A percentile compares a stretch with the other conserved stretches of the same genome.
Conservation (phyloP, 2,797 vertebrate species). For the Hypotaenidia okinawae region DNA sequence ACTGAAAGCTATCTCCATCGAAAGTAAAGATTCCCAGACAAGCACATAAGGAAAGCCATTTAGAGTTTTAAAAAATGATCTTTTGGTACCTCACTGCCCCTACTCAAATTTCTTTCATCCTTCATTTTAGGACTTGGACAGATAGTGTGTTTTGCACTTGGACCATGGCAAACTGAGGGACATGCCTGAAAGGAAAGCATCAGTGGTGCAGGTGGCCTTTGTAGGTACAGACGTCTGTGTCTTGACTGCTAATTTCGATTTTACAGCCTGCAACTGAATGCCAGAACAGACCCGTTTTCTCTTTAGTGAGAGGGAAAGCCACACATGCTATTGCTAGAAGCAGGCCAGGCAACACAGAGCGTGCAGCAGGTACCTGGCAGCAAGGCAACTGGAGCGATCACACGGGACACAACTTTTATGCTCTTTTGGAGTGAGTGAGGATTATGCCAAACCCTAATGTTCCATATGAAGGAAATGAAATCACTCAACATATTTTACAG, state of each 20-base stretch:
- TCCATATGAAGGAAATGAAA: constrained; percentile 59
- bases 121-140: not conserved
- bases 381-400: constrained; percentile 6
- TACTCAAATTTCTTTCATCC: not conserved
- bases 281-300: constrained; percentile 60
- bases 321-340: constrained; percentile 45
- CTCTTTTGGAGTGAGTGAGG: constrained; percentile 36
- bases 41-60: not conserved
- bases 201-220: constrained; percentile 42
- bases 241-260: constrained; percentile 68
- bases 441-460: constrained; percentile 68
- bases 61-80: not conserved
- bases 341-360: constrained; percentile 30
- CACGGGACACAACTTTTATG: constrained; percentile 43
- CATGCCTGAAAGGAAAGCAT: not conserved
- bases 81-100: not conserved
- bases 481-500: constrained; percentile 51
- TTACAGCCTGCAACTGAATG: constrained; percentile 49
- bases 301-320: constrained; percentile 42
- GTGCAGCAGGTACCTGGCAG: constrained; percentile 55
- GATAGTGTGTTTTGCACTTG: accelerated
- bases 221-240: constrained; percentile 15
- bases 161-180: not conserved
- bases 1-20: not conserved
- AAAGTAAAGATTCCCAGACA: not conserved